These are phyloP conservation scores for Trissonchulus sp. DNA, from an alignment of 2,888 invertebrate species.

Conservation along the genomic window DNA sequence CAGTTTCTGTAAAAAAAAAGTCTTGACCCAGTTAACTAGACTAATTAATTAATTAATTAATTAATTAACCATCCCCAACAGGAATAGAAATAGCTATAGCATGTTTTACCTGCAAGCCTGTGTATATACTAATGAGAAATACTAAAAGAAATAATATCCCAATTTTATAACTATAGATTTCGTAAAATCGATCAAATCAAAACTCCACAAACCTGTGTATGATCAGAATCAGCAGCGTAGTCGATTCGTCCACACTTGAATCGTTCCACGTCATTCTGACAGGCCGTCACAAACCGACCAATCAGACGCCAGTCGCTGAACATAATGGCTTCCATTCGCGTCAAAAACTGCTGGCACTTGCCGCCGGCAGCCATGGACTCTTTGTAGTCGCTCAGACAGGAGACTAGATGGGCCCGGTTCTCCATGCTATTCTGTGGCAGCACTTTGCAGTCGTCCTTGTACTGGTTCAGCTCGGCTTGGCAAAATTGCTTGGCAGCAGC, in stretches of 20 bases:
- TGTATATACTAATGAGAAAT: not conserved
- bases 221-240: conserved; percentile 10
- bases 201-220: conserved; percentile 1
- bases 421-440: conserved; percentile 31
- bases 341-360: conserved; percentile 24
- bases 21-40: too few species aligned
- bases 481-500: conserved; percentile 61
- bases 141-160: too few species aligned
- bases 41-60: too few species aligned
- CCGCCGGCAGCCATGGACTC: conserved; percentile 60
- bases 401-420: conserved; percentile 55
- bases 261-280: conserved; percentile 25
- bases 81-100: not conserved
- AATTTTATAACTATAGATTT: too few species aligned
- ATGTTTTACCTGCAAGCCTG: not conserved
- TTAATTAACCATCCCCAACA: not conserved
- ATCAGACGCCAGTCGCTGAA: conserved; percentile 84
- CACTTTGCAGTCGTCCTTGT: not conserved
- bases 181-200: too few species aligned
- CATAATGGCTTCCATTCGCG: conserved; percentile 63
- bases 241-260: conserved; percentile 16
- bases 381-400: conserved; percentile 65
- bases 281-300: conserved; percentile 62
- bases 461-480: conserved; percentile 57
- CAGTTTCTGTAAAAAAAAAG: too few species aligned